Evolutionary conservation across 2,113 vertebrate genomes (phyloP).

Genomic region (Oriolus oriolus): DNA sequence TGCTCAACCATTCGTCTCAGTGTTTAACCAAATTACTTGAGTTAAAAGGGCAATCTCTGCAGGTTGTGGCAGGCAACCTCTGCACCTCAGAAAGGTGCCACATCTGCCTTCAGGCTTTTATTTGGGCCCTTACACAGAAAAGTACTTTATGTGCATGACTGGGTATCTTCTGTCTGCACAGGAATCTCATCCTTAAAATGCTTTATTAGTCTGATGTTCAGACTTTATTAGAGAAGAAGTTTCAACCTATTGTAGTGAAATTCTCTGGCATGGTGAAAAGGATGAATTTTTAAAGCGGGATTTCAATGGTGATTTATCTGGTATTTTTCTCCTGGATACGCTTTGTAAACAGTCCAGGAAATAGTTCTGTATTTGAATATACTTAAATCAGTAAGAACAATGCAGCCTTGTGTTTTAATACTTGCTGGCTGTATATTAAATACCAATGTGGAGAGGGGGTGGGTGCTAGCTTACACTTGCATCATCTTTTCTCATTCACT

Average conservation of each 20-base stretch:
- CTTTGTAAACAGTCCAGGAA: neutral
- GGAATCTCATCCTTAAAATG: neutral
- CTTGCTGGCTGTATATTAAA: neutral
- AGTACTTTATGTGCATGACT: neutral
- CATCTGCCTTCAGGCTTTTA: neutral
- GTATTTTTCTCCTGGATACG: neutral
- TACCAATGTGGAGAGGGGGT: constrained; percentile 3
- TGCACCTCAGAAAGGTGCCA: neutral
- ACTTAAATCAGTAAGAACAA: neutral
- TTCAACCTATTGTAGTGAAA: neutral
- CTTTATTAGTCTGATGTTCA: neutral
- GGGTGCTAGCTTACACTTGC: neutral
- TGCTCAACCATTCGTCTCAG: neutral
- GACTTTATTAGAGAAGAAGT: neutral
- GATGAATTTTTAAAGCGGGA: neutral
- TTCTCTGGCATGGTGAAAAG: neutral
- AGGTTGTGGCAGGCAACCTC: neutral
- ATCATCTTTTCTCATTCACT: neutral
- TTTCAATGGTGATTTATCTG: neutral
- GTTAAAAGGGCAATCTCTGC: neutral
- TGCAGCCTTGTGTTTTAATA: neutral
- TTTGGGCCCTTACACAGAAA: neutral
- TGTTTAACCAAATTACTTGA: neutral
- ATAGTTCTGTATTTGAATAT: neutral
- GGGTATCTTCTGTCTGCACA: neutral